Conservation (phyloP, 2,888 invertebrate species). For the Argyra leucocephala region DNA sequence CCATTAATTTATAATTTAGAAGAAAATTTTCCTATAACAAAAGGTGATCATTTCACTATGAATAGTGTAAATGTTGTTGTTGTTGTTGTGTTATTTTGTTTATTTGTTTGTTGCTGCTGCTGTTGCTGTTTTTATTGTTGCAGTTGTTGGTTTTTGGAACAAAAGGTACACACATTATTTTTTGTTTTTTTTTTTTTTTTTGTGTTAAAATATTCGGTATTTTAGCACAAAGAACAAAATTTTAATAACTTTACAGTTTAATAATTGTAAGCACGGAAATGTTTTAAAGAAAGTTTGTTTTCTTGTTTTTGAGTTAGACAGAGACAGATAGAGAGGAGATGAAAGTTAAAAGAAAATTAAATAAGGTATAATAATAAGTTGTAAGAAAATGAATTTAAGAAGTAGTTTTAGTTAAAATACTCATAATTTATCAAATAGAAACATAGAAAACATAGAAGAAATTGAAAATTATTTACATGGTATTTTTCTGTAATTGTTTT, state of each 20-base stretch:
- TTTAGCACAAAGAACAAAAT: not conserved
- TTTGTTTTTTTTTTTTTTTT: not conserved
- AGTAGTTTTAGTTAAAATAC: not conserved
- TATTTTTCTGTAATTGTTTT: not conserved
- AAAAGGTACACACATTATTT: not conserved
- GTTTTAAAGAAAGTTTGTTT: not conserved
- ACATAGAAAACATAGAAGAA: not conserved
- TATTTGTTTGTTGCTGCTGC: no score
- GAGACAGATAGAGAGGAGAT: not conserved
- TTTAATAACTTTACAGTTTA: conserved; percentile 1
- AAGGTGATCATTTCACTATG: not conserved
- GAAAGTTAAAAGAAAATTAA: not conserved
- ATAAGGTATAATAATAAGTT: not conserved
- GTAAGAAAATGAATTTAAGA: not conserved
- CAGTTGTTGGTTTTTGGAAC: not conserved
- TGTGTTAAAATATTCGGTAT: not conserved
- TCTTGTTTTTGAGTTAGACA: not conserved
- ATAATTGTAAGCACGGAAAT: not conserved
- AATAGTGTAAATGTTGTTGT: not conserved
- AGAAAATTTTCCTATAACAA: conserved; percentile 3
- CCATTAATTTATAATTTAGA: not conserved
- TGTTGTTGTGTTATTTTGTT: not conserved
- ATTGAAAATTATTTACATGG: not conserved
- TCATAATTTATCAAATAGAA: not conserved
- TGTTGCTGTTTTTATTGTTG: not conserved